A percentile compares a stretch with the other conserved stretches of the same genome.
These are phyloP conservation scores for Corydoras sp. DNA, from an alignment of 2,113 vertebrate genomes.

Conservation along the genomic window DNA sequence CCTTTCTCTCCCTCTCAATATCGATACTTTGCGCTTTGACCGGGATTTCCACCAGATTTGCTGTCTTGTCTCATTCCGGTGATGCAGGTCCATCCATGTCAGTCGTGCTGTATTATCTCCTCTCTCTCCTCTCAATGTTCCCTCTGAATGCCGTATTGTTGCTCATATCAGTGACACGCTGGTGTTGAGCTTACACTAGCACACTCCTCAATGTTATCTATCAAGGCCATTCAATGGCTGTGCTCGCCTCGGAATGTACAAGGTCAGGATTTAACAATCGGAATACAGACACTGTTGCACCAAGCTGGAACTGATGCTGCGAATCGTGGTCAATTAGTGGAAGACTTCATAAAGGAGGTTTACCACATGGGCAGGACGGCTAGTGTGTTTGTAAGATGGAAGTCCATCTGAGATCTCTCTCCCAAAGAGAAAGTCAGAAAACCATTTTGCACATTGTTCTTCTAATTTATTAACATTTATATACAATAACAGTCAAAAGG, in stretches of 20 bases:
- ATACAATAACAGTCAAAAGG: too few relatives aligned
- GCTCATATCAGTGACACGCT: slow-evolving; percentile 22
- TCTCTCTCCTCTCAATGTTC: background rate
- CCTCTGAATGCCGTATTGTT: slow-evolving; percentile 9
- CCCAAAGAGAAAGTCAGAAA: too few relatives aligned
- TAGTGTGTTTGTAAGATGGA: too few relatives aligned
- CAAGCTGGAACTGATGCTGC: background rate
- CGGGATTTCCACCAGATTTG: background rate
- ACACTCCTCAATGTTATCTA: slow-evolving; percentile 24
- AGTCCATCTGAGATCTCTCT: too few relatives aligned
- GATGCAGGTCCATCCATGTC: background rate
- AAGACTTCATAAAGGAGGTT: too few relatives aligned
- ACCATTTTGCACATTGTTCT: too few relatives aligned
- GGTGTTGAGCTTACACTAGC: slow-evolving; percentile 26
- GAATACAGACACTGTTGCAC: background rate
- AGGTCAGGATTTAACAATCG: slow-evolving; percentile 12
- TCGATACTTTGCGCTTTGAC: background rate
- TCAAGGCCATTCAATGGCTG: slow-evolving; percentile 13
- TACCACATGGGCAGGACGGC: too few relatives aligned
- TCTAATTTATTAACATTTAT: too few relatives aligned
- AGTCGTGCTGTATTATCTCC: background rate
- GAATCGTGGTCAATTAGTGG: too few relatives aligned
- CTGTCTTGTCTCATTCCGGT: background rate
- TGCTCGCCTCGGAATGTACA: background rate
- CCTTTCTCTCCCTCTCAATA: background rate